A percentile compares a stretch with the other conserved stretches of the same genome.
phyloP scores from a whole-genome alignment of 2,797 vertebrate species.

The Pygocentrus nattereri region DNA sequence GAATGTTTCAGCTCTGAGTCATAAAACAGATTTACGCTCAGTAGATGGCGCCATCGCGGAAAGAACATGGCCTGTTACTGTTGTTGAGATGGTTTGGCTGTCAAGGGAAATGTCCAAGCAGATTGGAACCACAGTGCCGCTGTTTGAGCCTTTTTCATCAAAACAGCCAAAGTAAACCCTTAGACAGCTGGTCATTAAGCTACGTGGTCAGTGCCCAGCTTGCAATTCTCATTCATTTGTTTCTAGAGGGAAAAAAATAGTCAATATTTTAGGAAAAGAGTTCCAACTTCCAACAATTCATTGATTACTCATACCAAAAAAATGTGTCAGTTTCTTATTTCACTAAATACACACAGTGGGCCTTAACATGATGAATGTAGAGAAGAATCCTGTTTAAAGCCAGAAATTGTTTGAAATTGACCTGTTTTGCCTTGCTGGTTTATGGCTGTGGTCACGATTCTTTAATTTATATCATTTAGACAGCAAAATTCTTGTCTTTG shows the following conservation, averaged over 20 bases:
- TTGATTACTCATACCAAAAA: not conserved
- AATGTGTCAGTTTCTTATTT: not conserved
- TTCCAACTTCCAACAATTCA: too few relatives aligned
- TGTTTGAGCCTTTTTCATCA: not conserved
- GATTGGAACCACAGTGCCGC: not conserved
- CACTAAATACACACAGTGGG: not conserved
- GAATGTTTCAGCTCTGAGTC: not conserved
- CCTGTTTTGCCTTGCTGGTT: too few relatives aligned
- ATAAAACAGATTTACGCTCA: not conserved
- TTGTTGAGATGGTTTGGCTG: not conserved
- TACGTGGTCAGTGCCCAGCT: not conserved
- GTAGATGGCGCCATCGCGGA: conserved; percentile 20
- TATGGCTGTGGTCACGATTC: too few relatives aligned
- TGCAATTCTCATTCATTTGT: not conserved
- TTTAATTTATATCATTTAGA: too few relatives aligned
- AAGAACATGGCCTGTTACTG: not conserved
- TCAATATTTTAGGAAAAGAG: not conserved
- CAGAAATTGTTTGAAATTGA: too few relatives aligned
- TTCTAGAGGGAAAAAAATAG: not conserved
- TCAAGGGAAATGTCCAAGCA: not conserved
- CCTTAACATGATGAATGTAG: too few relatives aligned
- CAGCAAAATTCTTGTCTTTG: too few relatives aligned
- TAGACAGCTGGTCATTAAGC: not conserved
- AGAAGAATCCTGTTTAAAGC: too few relatives aligned
- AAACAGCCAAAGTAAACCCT: not conserved